phyloP scores from a whole-genome alignment of 2,888 invertebrate genomes.

The Pseudeuparius sepicola region DNA sequence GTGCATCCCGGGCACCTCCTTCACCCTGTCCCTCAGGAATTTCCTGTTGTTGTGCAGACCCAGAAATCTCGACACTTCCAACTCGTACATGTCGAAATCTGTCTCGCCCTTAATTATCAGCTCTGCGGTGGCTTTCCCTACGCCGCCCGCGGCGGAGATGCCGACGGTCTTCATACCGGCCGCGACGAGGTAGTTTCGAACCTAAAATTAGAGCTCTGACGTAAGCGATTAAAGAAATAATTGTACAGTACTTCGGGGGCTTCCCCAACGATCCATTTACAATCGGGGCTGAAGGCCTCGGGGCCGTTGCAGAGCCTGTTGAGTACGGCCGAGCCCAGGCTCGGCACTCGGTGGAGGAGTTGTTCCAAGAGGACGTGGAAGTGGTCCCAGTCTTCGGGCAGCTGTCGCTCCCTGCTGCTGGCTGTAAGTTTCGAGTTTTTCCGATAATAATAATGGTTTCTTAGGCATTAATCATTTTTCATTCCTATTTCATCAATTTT shows the following conservation, averaged over 20 bases:
- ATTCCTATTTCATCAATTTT: too few relatives aligned
- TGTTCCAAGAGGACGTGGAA: conserved; percentile 84
- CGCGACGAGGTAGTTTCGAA: conserved; percentile 82
- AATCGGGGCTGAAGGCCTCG: conserved; percentile 95
- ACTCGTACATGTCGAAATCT: conserved; percentile 73
- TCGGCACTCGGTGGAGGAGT: conserved; percentile 73
- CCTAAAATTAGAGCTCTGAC: conserved; percentile 44
- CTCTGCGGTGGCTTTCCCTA: conserved; percentile 84
- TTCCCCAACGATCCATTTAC: conserved; percentile 92
- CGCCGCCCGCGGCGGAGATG: conserved; percentile 89
- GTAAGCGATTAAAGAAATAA: too few relatives aligned
- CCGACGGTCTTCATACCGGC: conserved; percentile 96
- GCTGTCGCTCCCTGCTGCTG: conserved; percentile 51
- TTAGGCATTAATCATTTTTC: too few relatives aligned
- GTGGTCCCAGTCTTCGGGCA: conserved; percentile 93
- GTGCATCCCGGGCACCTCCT: conserved; percentile 85
- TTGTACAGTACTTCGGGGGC: conserved; percentile 84
- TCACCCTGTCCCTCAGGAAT: conserved; percentile 82
- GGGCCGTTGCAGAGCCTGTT: conserved; percentile 80
- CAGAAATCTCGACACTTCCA: conserved; percentile 83
- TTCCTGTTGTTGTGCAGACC: conserved; percentile 91
- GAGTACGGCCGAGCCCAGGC: conserved; percentile 61
- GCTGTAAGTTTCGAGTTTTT: conserved; percentile 35
- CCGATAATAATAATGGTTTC: conserved; percentile 5
- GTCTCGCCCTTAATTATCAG: conserved; percentile 75